Evolutionary conservation across 2,888 invertebrate species (phyloP).

Genomic region (Azorinus chamasolen): DNA sequence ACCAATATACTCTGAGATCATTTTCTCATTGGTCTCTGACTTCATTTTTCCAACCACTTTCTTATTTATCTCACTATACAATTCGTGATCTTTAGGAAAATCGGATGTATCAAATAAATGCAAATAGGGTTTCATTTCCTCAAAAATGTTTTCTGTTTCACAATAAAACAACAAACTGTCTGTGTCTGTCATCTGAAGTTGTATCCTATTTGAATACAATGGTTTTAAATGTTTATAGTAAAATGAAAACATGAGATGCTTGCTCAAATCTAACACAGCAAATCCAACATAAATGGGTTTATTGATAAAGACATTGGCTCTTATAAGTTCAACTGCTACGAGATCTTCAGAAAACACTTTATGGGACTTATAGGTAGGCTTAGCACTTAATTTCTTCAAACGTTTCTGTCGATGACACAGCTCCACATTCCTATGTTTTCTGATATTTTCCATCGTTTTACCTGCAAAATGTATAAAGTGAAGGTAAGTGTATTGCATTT

Average conservation of each 20-base stretch:
- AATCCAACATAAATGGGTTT: slow-evolving; percentile 28
- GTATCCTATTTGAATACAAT: slow-evolving; percentile 21
- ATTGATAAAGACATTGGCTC: slow-evolving; percentile 9
- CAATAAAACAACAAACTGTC: slow-evolving; percentile 38
- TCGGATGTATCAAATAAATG: slow-evolving; percentile 27
- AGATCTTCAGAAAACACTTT: slow-evolving; percentile 24
- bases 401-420: slow-evolving; percentile 8
- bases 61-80: too few species aligned
- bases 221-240: slow-evolving; percentile 72
- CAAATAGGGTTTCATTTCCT: slow-evolving; percentile 35
- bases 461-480: slow-evolving; percentile 9
- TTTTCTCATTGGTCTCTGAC: too few species aligned
- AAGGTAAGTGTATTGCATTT: background rate
- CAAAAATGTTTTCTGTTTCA: slow-evolving; percentile 42
- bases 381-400: slow-evolving; percentile 17
- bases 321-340: slow-evolving; percentile 10
- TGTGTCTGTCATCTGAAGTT: slow-evolving; percentile 60
- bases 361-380: slow-evolving; percentile 18
- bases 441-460: slow-evolving; percentile 19
- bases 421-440: slow-evolving; percentile 10
- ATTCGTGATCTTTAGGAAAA: slow-evolving; percentile 23
- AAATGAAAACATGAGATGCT: slow-evolving; percentile 85
- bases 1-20: too few species aligned
- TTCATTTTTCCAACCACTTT: too few species aligned
- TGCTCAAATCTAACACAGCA: slow-evolving; percentile 81